Base-by-base conservation (phyloP, 2,797 vertebrate genomes). In the Brachyalestes nurse region DNA sequence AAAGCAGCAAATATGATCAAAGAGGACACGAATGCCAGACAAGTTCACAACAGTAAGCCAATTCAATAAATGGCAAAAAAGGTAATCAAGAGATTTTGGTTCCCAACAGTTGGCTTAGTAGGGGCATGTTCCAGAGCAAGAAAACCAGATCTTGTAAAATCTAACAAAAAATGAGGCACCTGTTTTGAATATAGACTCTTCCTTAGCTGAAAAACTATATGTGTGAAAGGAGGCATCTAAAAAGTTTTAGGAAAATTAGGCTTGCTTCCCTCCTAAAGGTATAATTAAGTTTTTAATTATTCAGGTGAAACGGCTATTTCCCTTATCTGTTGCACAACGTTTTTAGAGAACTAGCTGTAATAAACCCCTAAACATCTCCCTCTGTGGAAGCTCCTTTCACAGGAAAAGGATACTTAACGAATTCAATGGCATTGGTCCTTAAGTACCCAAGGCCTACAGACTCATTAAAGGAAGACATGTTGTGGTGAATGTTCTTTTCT, bases 391-490 rank as follows among this genome's bases (percentile, higher is more conserved):
- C 16, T 72, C 45, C 17, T 42, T 1, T 8, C 0, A 38, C n/a
- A n/a, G 38, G 0, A 70, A 19, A 95, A 99, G 97, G 98, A 99
- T 99, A 99, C 98, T 99, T 99, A 80, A 99, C 98, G 83, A 99
- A 99, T 90, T 99, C 98, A 62, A 99, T 97, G 23, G 98, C 98
- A 0, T 99, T 97, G 0, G 98, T 99, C 95, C 99, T 99, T 91
- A 99, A 92, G 86, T 99, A 99, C 25, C 98, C 98, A 64, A 99
- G 91, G 57, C 98, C 98, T 0, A 99, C 97, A 0, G 98, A 99
- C 87, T 99, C 98, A 19, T 99, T 99, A 87, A 99, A 99, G 75
- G 98, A 99, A 0, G 98, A 99, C 98, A 99, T 99, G 91, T 99
- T 99, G 83, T 97, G 97, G 88, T 99, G 96, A 89, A 98, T 95